Percentiles rank a stretch among this genome's conserved stretches.
phyloP scores from a whole-genome alignment of 2,888 invertebrate genomes.

The Lissonota sp. region DNA sequence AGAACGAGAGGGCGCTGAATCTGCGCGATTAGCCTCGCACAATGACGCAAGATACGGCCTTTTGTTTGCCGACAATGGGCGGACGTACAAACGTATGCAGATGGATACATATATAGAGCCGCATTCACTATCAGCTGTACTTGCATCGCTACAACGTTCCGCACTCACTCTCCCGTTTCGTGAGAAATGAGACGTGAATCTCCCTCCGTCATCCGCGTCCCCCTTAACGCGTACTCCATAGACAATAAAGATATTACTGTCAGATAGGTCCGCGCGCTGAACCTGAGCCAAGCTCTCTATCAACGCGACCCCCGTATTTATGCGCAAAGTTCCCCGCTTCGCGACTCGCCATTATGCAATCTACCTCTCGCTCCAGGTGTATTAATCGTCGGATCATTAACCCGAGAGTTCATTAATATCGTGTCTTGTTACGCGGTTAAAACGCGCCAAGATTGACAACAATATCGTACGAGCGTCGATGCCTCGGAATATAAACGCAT shows the following conservation, averaged over 20 bases:
- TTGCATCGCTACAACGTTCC: constrained; percentile 9
- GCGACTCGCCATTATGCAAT: constrained; percentile 28
- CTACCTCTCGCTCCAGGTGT: constrained; percentile 35
- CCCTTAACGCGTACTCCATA: constrained; percentile 6
- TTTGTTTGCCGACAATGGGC: not conserved
- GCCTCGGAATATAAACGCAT: constrained; percentile 1
- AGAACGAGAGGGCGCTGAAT: not conserved
- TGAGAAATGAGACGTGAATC: constrained; percentile 51
- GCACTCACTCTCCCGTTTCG: constrained; percentile 19
- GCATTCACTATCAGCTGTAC: constrained; percentile 1
- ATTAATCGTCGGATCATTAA: constrained; percentile 41
- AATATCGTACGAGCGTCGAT: constrained; percentile 8
- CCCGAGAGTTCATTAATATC: constrained; percentile 50
- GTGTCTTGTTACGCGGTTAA: constrained; percentile 23
- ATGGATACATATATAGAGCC: not conserved
- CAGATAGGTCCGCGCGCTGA: constrained; percentile 52
- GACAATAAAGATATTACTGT: constrained; percentile 62
- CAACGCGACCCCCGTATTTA: constrained; percentile 4
- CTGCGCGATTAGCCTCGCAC: not conserved
- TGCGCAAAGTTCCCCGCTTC: not conserved
- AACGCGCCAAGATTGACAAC: constrained; percentile 10
- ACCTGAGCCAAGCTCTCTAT: constrained; percentile 47
- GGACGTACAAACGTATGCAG: not conserved
- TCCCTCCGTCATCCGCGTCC: constrained; percentile 1
- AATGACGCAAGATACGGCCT: not conserved